phyloP scores from a whole-genome alignment of 2,113 vertebrate species.

The Thunnus maccoyii region DNA sequence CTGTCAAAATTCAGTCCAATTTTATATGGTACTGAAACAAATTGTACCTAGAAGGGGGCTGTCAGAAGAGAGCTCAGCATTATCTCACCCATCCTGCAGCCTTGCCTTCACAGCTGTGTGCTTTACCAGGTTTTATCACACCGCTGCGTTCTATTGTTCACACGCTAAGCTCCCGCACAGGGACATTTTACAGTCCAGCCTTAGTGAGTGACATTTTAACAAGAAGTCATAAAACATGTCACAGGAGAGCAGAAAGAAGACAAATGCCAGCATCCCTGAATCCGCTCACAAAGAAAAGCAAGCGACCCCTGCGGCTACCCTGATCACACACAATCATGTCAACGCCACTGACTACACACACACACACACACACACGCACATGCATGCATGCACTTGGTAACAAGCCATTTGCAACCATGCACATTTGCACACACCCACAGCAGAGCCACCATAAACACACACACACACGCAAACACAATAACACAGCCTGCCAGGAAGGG shows the following conservation, averaged over 20 bases:
- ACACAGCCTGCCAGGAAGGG: conserved; percentile 43
- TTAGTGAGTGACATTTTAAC: conserved; percentile 76
- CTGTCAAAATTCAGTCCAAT: conserved; percentile 60
- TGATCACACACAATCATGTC: conserved; percentile 79
- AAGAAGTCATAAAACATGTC: conserved; percentile 74
- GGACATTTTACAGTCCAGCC: conserved; percentile 61
- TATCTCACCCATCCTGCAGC: conserved; percentile 53
- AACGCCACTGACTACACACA: conserved; percentile 27
- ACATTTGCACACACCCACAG: conserved; percentile 29
- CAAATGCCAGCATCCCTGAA: conserved; percentile 69
- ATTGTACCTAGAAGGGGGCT: conserved; percentile 45
- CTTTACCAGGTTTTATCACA: conserved; percentile 65
- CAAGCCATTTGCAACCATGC: conserved; percentile 27
- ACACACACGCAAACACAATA: conserved; percentile 15
- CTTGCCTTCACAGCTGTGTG: conserved; percentile 44
- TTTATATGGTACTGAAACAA: conserved; percentile 60
- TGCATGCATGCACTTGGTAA: conserved; percentile 28
- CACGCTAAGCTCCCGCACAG: conserved; percentile 42
- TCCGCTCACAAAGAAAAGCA: conserved; percentile 55
- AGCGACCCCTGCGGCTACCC: conserved; percentile 55
- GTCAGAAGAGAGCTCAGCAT: conserved; percentile 27
- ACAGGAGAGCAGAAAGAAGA: conserved; percentile 49
- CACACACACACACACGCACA: conserved; percentile 1
- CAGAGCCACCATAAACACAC: neutral
- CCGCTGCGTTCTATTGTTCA: conserved; percentile 54